Percentiles rank a stretch among this genome's conserved stretches.
phyloP scores from a whole-genome alignment of 2,113 vertebrate species.

The Corythoichthys intestinalis region DNA sequence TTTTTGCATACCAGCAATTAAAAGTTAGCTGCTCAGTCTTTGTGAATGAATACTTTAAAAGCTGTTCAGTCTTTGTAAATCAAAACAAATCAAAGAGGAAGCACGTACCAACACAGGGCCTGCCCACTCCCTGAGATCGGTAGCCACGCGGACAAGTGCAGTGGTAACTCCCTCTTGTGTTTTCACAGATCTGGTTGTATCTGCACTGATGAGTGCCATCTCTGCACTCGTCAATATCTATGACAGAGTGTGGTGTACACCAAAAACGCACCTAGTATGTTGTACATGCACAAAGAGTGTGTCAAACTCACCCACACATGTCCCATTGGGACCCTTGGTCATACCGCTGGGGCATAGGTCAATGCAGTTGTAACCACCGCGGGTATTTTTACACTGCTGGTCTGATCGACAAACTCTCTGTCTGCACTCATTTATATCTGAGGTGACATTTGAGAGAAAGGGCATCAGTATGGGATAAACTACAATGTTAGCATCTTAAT shows the following conservation, averaged over 20 bases:
- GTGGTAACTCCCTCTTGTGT: conserved; percentile 86
- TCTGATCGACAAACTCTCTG: conserved; percentile 89
- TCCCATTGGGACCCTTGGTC: conserved; percentile 87
- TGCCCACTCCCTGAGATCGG: conserved; percentile 82
- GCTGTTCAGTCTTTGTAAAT: neutral
- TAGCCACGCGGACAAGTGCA: conserved; percentile 88
- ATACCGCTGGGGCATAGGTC: conserved; percentile 93
- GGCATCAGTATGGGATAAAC: neutral
- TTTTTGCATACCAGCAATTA: neutral
- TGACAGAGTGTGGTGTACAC: conserved; percentile 3
- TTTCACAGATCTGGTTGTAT: conserved; percentile 95
- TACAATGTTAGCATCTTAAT: too few relatives aligned
- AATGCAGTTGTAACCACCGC: conserved; percentile 91
- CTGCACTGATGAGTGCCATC: conserved; percentile 89
- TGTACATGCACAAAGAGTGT: too few relatives aligned
- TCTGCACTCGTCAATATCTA: conserved; percentile 91
- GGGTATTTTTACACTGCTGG: conserved; percentile 93
- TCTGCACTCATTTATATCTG: conserved; percentile 94
- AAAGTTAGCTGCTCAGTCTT: neutral
- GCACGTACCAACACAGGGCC: conserved; percentile 85
- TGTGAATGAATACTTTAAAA: conserved; percentile 1
- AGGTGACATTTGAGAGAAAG: conserved; percentile 8
- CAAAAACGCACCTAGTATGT: neutral
- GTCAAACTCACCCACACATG: conserved; percentile 83
- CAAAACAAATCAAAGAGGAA: conserved; percentile 7